Evolutionary conservation across 1,140 invertebrate species (phyloP), one percentile per base, ranked within the genome.

Genomic region (Bombus balteatus): DNA sequence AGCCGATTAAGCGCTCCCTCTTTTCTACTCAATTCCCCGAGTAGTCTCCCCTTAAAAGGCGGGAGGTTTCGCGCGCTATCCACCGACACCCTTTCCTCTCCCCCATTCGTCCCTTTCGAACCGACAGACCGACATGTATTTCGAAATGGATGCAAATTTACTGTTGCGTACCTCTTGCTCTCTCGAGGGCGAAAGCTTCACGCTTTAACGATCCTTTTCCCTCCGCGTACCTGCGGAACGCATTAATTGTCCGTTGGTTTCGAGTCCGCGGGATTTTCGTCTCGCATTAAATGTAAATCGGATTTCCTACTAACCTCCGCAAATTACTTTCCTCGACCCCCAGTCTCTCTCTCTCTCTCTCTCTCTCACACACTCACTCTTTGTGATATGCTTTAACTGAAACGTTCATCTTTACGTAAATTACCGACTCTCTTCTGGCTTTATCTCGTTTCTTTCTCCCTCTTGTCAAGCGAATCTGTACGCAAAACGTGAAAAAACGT

Each of bases 1-100:
- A 79, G 57, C 57, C 39, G 75, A 87, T 87, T 84, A 85, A 76
- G 76, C 80, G 59, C 70, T 75, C 71, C 53, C 81, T 87, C 85
- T 87, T 87, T 87, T 85, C 86, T 87, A 85, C 82, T 87, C 82
- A 57, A 87, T 87, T 87, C 86, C 76, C 81, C 85, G 81, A 87
- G 71, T 57, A 84, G 81, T 85, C 65, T 57, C 39, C 62, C 43
- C 57, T 83, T 71, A 83, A 70, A 81, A 86, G 65, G 76, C 65
- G 57, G 80, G 73, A 70, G 37, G 43, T 75, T 81, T 66, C 62
- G 70, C 85, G 66, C 73, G 47, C 28, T 72, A 62, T 59, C 65
- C 83, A 34, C 53, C 82, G 25, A 47, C 32, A 6, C 59, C 18
- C n/a, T 18, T n/a, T 13, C 32, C 22, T 12, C 43, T 9, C n/a